Conservation (phyloP, 2,888 invertebrate genomes). For the Conops quadrifasciatus region DNA sequence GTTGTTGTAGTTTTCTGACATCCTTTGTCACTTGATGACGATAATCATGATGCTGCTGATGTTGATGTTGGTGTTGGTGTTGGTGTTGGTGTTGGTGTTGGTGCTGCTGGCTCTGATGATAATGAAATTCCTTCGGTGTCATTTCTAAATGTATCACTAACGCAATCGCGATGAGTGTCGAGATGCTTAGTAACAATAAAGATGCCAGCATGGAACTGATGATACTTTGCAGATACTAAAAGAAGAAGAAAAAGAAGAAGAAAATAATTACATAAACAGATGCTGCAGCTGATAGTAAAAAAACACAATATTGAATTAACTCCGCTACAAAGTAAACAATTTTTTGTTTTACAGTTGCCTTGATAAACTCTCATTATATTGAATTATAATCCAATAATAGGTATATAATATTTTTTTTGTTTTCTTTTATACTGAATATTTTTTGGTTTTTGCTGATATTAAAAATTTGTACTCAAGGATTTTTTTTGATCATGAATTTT, state of each 20-base stretch:
- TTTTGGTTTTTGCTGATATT: too few relatives aligned
- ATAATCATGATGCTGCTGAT: constrained; percentile 39
- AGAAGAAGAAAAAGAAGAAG: constrained; percentile 12
- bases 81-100: constrained; percentile 34
- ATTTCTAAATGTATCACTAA: constrained; percentile 64
- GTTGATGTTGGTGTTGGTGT: constrained; percentile 41
- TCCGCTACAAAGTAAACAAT: too few relatives aligned
- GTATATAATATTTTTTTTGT: too few relatives aligned
- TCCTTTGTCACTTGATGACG: constrained; percentile 35
- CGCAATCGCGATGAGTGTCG: constrained; percentile 68
- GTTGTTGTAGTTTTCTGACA: constrained; percentile 28
- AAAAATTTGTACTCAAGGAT: too few relatives aligned
- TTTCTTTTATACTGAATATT: too few relatives aligned
- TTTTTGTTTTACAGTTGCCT: too few relatives aligned
- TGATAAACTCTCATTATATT: too few relatives aligned
- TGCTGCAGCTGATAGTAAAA: background rate
- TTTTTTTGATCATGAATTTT: too few relatives aligned
- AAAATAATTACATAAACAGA: background rate
- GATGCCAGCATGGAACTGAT: constrained; percentile 72
- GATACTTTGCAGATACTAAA: constrained; percentile 70
- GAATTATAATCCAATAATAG: too few relatives aligned
- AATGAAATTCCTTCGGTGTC: constrained; percentile 60
- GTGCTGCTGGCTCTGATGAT: constrained; percentile 39
- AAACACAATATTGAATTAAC: background rate
- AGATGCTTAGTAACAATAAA: constrained; percentile 71